Base-by-base conservation (phyloP, 2,888 invertebrate genomes). In the Adineta ricciae region DNA sequence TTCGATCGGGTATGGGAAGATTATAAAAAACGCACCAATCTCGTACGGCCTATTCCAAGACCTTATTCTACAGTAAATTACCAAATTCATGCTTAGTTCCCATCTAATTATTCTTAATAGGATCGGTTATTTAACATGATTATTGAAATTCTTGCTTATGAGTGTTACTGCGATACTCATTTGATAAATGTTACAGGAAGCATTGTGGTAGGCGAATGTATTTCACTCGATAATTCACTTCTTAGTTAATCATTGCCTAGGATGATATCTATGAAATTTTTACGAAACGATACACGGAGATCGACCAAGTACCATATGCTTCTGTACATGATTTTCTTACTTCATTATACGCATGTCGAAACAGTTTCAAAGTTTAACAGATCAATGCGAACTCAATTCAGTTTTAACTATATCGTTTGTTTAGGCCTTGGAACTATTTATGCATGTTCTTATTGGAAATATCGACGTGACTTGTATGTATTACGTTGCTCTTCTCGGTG, bases 211-310 rank as follows among this genome's bases (percentile, higher is more conserved):
- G 41, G 83, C 11, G 3, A 64, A 32, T 19, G 24, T 8, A 50
- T 9, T 24, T 21, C 24, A 14, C 3, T 24, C 5, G 11, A 11
- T 41, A n/a, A 32, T 84, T 50, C 27, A 4, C 21, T 36, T 73
- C 38, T 84, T 24, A 21, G 41, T 46, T 16, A 7, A 24, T 21
- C 21, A 9, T 64, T 27, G 2, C 27, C 27, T 83, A 85, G 85
- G 85, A 85, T 52, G 83, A 83, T 38, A 38, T 85, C n/a, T 85
- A 85, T 38, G 85, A 83, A 50, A 83, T 73, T 83, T 85, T 85
- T 36, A 83, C 72, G 24, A 83, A 83, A 72, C 56, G 83, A 72
- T 85, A 85, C 36, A 50, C 64, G 32, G 27, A 83, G 24, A 46
- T 85, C 27, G 85, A 85, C n/a, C 73, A 85, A 27, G 83, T 85